Base-by-base conservation (phyloP, 2,797 vertebrate species). In the Enteromius afrohamiltoni region DNA sequence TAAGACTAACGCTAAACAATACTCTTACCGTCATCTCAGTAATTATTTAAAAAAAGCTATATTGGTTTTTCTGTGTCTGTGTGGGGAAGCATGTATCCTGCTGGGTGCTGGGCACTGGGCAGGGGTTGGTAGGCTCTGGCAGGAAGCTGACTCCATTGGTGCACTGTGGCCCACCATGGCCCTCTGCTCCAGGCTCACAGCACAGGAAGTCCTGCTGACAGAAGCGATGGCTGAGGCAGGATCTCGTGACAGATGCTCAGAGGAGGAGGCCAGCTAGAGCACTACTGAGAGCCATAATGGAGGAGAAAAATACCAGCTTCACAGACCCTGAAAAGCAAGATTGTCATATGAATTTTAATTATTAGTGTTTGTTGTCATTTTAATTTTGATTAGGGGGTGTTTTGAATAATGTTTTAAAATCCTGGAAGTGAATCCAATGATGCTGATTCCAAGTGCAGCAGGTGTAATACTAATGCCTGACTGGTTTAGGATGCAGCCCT, bases 191-290 rank as follows among this genome's bases (percentile, higher is more conserved):
- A 83, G 70, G 84, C 86, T 86, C 83, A 79, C 85, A 85, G 86
- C 85, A 86, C 86, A 88, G 88, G 88, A 88, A 88, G 88, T 88
- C 88, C 86, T 87, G 88, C 88, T 88, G 88, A 88, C 88, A 88
- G 78, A 84, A 86, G 71, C 77, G 83, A 81, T 86, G 86, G 88
- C 85, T 86, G 83, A 88, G 80, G 85, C 86, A 88, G 86, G 86
- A 88, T 88, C 83, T 86, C 34, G 49, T 86, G 85, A 88, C 88
- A 88, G 88, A 88, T 88, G 88, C 88, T 87, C 73, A 70, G 86
- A 79, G 84, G 80, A 86, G 77, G 83, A 78, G 86, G 88, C 88
- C 86, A 88, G 84, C 81, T 73, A 67, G 16, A 31, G 80, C 77
- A 80, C 53, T 77, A 84, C n/a, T 83, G 73, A 85, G 79, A 78